These are phyloP conservation scores for Pseudolycoriella hygida DNA, from an alignment of 2,888 invertebrate genomes.

Conservation along the genomic window DNA sequence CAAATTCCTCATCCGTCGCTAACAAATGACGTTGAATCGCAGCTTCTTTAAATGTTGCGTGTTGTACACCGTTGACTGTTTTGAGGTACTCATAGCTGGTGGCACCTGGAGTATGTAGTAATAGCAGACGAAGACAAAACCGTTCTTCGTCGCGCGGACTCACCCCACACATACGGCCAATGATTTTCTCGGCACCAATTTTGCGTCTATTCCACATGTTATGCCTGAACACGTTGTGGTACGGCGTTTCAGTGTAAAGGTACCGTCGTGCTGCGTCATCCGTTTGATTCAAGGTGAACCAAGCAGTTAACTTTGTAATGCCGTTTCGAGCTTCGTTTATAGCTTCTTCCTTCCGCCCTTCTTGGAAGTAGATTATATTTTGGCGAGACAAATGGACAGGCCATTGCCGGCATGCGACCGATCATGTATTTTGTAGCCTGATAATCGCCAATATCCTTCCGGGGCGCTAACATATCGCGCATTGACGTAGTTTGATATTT, in stretches of 20 bases:
- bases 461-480: slow-evolving; percentile 13
- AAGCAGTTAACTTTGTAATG: neutral
- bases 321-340: neutral
- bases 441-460: slow-evolving; percentile 13
- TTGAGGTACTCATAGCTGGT: slow-evolving; percentile 9
- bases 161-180: neutral
- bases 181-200: neutral
- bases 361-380: slow-evolving; percentile 12
- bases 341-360: slow-evolving; percentile 6
- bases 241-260: neutral
- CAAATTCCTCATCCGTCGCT: slow-evolving; percentile 11
- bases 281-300: neutral
- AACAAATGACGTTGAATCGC: slow-evolving; percentile 10
- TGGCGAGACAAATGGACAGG: slow-evolving; percentile 13
- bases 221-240: neutral
- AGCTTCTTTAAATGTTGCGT: slow-evolving; percentile 8
- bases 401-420: slow-evolving; percentile 11
- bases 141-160: neutral
- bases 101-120: slow-evolving; percentile 9
- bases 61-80: slow-evolving; percentile 8
- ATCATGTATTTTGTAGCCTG: slow-evolving; percentile 12
- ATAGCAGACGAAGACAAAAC: slow-evolving; percentile 4
- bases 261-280: neutral
- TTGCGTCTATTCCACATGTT: neutral
- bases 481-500: slow-evolving; percentile 12